Base-by-base conservation (phyloP, 2,888 invertebrate genomes). In the Hetaerina titia region DNA sequence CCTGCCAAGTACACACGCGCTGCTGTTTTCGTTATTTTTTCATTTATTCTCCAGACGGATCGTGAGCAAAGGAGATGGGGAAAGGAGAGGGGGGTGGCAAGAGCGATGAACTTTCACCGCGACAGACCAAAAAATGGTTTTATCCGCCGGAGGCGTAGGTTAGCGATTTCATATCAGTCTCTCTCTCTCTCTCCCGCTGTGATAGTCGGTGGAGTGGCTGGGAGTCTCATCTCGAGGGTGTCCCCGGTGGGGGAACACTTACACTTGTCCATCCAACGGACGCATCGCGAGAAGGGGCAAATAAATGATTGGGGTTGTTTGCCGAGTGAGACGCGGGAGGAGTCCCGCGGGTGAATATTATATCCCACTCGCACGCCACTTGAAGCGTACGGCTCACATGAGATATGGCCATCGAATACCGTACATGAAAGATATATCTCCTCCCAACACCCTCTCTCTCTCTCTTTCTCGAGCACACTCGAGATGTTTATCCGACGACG, bases 21-120 rank as follows among this genome's bases (percentile, higher is more conserved):
- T 81, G 25, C 81, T 81, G 11, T 81, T 81, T 31, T 31, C 81
- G 69, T 8, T 31, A 31, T 81, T 81, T 81, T 60, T 60, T 81
- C 81, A 81, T 81, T 11, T 4, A 25, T 81, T 31, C 81, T 31
- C 81, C 81, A 13, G 25, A 7, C 25, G 81, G 81, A 81, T 81
- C 31, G 31, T 31, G 22, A 81, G 81, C 45, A 45, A 81, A 13
- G 81, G 69, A 19, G 69, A 69, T 7, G 22, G 69, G 22, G 25
- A n/a, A 81, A 13, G 74, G 69, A 17, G 69, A 69, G 22, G 22
- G 69, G 22, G 25, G 81, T 0, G 81, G 81, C 45, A 81, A 81
- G 81, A 31, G 81, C 81, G 81, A 81, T 81, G 81, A 81, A 81
- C 81, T 81, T 81, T 81, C 81, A 25, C 81, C 25, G 81, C 81